Evolutionary conservation across 2,888 invertebrate species (phyloP), one percentile per base, ranked within the genome.

Genomic region (Germaria angustata): DNA sequence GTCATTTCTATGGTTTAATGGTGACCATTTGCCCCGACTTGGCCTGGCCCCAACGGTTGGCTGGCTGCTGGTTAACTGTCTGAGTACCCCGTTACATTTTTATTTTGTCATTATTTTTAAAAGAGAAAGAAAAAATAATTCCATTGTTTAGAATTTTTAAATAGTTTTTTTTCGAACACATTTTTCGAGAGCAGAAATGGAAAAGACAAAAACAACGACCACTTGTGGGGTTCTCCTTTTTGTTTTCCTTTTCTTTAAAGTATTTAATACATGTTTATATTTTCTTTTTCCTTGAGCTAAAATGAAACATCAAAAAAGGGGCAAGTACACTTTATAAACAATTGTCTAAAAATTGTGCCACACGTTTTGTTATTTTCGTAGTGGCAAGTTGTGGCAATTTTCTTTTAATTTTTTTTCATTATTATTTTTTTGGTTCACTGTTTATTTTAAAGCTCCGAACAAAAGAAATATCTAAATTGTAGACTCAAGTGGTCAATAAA

Each of bases 21-120:
- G 69, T 77, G 77, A 77, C 68, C 77, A 69, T 77, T 77, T 77
- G 76, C 13, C 61, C 63, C 46, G 11, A 22, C 51, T 63, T 61
- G 68, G 68, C 75, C 41, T 66, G 46, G 46, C 32, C 63, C 44
- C 44, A 46, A 22, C 46, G 34, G 55, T 17, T 68, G 66, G 24
- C 76, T 71, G 72, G 59, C 63, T 77, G 24, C 76, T 71, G 72
- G 59, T 68, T 77, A 77, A 81, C 72, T 73, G 81, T 77, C 81
- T 81, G 46, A 77, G 81, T 81, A 57, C 68, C 61, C 69, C 66
- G 68, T 77, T 77, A 51, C 41, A 59, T 57, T 44, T 32, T 49
- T 53, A n/a, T 20, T 28, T 61, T n/a, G n/a, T 28, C 28, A 3
- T 17, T n/a, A 17, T 34, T 55, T 20, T 44, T 41, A 0, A 11